Conservation (phyloP, 2,888 invertebrate genomes). For the Hirudinaria manillensis region DNA sequence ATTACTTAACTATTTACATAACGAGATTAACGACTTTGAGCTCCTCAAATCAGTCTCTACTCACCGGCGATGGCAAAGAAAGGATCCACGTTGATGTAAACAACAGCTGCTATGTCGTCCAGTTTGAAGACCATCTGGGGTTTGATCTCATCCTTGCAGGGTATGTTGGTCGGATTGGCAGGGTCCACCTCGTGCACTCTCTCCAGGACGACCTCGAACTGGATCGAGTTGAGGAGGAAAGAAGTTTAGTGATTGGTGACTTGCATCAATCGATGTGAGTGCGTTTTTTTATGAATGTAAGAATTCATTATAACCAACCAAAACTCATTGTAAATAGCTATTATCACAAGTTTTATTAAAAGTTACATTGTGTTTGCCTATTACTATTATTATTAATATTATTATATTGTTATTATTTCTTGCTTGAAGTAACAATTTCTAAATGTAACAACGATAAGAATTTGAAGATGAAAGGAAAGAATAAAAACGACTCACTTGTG, state of each 20-base stretch:
- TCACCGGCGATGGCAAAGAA: slow-evolving; percentile 20
- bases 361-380: no score
- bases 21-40: neutral
- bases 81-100: slow-evolving; percentile 15
- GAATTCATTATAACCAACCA: neutral
- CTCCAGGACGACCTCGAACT: slow-evolving; percentile 19
- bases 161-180: neutral
- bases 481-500: neutral
- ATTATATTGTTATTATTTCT: neutral
- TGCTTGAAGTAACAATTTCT: neutral
- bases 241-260: neutral
- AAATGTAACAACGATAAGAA: neutral
- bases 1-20: neutral
- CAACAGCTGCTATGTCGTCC: slow-evolving; percentile 11
- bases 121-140: slow-evolving; percentile 14
- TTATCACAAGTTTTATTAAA: no score
- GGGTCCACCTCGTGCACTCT: slow-evolving; percentile 20
- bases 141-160: slow-evolving; percentile 15
- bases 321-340: neutral
- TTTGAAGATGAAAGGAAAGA: neutral
- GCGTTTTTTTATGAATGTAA: neutral
- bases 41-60: neutral
- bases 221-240: neutral
- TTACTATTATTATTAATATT: neutral
- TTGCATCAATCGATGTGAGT: neutral